phyloP scores from a whole-genome alignment of 2,797 vertebrate species.

The Anguilla megastoma region DNA sequence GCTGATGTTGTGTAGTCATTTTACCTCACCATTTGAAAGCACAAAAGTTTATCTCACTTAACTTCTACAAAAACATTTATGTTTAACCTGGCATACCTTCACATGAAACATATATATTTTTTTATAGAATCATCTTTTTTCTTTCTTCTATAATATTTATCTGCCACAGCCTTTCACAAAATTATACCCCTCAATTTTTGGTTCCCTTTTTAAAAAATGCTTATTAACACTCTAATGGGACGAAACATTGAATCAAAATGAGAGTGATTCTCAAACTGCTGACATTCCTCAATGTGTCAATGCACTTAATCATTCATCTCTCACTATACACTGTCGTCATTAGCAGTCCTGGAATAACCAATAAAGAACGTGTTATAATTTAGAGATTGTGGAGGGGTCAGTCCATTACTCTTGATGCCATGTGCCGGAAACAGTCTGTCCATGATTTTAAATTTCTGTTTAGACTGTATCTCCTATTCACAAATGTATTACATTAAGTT shows the following conservation, averaged over 20 bases:
- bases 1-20: background rate
- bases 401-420: background rate
- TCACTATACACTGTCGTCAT: background rate
- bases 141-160: too few species aligned
- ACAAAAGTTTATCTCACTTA: background rate
- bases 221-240: background rate
- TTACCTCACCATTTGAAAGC: background rate
- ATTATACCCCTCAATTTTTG: too few species aligned
- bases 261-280: background rate
- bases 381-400: background rate
- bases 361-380: background rate
- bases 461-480: background rate
- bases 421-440: background rate
- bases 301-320: background rate
- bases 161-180: too few species aligned
- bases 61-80: background rate
- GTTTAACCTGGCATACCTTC: too few species aligned
- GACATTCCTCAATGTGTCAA: background rate
- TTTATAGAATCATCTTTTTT: too few species aligned
- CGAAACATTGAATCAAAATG: background rate
- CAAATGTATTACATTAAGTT: background rate
- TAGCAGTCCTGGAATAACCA: background rate
- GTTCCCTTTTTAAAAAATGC: too few species aligned
- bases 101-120: too few species aligned
- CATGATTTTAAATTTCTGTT: background rate